Percentiles rank a stretch among this genome's conserved stretches.
Evolutionary conservation across 2,797 vertebrate genomes (phyloP).

Genomic region (Mareca strepera): DNA sequence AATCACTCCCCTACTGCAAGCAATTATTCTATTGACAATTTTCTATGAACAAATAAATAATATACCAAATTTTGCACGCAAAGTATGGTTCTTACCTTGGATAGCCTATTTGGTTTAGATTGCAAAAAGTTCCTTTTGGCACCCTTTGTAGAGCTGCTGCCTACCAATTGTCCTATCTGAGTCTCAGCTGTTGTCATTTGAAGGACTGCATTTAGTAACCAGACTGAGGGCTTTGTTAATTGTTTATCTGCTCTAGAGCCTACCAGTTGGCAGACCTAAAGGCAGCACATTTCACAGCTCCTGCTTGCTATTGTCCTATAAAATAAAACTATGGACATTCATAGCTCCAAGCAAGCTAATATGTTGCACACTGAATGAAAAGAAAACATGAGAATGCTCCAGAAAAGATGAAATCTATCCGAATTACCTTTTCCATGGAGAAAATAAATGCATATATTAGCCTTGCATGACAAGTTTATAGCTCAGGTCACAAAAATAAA

Average conservation of each 20-base stretch:
- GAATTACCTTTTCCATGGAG: background rate
- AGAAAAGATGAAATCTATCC: background rate
- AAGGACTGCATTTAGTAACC: background rate
- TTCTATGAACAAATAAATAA: background rate
- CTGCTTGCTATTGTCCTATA: background rate
- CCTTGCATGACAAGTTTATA: background rate
- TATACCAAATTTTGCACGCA: background rate
- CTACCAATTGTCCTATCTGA: background rate
- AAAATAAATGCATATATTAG: background rate
- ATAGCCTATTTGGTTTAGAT: background rate
- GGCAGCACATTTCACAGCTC: background rate
- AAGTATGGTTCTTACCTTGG: background rate
- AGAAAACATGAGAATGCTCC: background rate
- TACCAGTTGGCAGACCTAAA: background rate
- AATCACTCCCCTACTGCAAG: background rate
- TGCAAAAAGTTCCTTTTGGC: background rate
- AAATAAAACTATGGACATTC: background rate
- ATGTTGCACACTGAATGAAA: background rate
- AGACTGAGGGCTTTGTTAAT: background rate
- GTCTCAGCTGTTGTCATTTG: background rate
- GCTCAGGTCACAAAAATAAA: background rate
- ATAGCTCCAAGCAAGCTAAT: constrained; percentile 6
- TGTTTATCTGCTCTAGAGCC: background rate
- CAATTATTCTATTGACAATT: background rate
- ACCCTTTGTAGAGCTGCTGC: background rate